Evolutionary conservation across 2,888 invertebrate genomes (phyloP).

Genomic region (Caenorhabditis auriculariae): DNA sequence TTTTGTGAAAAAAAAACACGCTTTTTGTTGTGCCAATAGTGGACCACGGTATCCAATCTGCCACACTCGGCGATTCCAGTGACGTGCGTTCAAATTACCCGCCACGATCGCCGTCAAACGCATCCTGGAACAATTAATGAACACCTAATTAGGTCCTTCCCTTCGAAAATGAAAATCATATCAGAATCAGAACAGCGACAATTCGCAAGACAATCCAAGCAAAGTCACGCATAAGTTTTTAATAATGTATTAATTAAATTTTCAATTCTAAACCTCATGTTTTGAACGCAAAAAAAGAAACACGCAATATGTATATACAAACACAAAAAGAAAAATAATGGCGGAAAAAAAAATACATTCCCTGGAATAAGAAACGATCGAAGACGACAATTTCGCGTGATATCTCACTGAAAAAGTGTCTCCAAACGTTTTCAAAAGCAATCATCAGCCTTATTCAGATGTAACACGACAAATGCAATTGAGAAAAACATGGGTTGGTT

Average conservation of each 20-base stretch:
- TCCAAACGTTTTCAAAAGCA: too few species aligned
- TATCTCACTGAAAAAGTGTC: too few species aligned
- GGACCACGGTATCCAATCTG: slow-evolving; percentile 60
- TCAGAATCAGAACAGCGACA: background rate
- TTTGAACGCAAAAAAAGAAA: too few species aligned
- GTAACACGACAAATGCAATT: background rate
- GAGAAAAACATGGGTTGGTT: background rate
- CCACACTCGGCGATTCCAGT: slow-evolving; percentile 61
- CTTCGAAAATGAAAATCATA: too few species aligned
- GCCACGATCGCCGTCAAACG: slow-evolving; percentile 24
- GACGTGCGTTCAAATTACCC: slow-evolving; percentile 50
- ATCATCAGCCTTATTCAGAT: background rate
- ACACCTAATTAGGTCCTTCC: too few species aligned
- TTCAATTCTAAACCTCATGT: background rate
- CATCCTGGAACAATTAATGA: slow-evolving; percentile 18
- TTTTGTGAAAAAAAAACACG: slow-evolving; percentile 40
- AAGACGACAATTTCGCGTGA: background rate
- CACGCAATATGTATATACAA: too few species aligned
- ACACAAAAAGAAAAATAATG: too few species aligned
- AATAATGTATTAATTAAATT: background rate
- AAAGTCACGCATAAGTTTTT: background rate
- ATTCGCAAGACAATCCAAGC: background rate
- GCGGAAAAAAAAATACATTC: slow-evolving; percentile 2
- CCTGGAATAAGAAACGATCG: background rate
- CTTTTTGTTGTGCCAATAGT: slow-evolving; percentile 52